Evolutionary conservation across 2,797 vertebrate genomes (phyloP).

Genomic region (Florisuga fusca): DNA sequence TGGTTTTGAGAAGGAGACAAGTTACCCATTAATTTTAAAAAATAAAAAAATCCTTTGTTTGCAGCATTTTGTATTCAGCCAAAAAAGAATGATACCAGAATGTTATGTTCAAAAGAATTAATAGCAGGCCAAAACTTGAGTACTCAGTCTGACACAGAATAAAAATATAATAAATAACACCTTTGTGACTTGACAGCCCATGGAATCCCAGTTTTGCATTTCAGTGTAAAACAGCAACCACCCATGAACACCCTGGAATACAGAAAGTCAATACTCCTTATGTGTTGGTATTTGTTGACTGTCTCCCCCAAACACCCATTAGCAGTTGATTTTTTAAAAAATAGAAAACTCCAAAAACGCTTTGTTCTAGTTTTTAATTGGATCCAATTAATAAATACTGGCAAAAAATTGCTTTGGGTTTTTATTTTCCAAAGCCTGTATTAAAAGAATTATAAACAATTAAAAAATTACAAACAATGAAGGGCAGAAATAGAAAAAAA

Average conservation of each 20-base stretch:
- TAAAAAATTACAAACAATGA: not conserved
- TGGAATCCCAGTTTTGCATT: not conserved
- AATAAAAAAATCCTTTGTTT: not conserved
- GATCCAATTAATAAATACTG: not conserved
- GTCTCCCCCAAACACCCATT: not conserved
- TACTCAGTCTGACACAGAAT: not conserved
- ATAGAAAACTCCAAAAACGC: not conserved
- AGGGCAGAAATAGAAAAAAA: not conserved
- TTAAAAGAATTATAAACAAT: not conserved
- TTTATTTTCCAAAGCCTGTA: not conserved
- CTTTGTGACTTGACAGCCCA: not conserved
- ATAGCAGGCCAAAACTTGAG: not conserved
- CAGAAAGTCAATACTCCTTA: not conserved
- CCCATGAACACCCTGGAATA: not conserved
- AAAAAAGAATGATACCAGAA: rapidly evolving
- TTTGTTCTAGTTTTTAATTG: not conserved
- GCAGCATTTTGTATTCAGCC: not conserved
- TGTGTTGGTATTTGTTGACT: not conserved
- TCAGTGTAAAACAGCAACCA: not conserved
- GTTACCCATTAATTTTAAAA: not conserved
- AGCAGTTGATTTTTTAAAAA: not conserved
- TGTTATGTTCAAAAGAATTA: not conserved
- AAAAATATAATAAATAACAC: not conserved
- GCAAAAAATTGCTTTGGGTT: not conserved
- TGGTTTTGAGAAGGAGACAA: not conserved